These are phyloP conservation scores for Eupithecia tripunctaria DNA, from an alignment of 2,888 invertebrate species.

Conservation along the genomic window DNA sequence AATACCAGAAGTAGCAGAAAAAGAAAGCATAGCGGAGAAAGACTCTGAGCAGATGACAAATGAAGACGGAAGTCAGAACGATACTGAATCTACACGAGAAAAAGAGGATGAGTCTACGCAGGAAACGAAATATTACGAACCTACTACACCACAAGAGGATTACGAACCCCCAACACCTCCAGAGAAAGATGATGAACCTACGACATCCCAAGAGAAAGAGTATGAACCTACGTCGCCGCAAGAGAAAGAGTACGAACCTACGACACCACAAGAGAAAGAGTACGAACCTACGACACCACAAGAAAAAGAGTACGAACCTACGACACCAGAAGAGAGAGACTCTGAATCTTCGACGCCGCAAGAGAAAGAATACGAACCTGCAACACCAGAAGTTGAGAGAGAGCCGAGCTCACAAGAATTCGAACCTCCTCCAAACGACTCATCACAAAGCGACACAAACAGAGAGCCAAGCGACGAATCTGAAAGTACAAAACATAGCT, in stretches of 20 bases:
- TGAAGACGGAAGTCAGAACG: background rate
- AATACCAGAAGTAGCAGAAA: background rate
- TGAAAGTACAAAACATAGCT: constrained; percentile 10
- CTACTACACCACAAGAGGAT: background rate
- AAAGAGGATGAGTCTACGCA: background rate
- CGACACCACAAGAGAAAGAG: background rate
- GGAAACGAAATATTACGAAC: background rate
- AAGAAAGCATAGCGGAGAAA: background rate
- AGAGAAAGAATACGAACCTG: background rate
- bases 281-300: background rate
- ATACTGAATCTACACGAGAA: background rate
- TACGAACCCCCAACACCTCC: background rate
- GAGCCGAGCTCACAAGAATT: background rate
- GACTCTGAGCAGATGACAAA: background rate
- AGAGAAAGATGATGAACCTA: background rate
- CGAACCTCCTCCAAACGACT: constrained; percentile 19
- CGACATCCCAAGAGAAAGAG: background rate
- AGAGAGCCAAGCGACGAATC: constrained; percentile 18
- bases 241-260: background rate
- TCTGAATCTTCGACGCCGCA: background rate
- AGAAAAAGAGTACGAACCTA: background rate
- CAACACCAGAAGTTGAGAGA: background rate
- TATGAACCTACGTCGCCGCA: background rate
- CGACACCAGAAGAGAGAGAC: background rate
- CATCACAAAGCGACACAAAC: constrained; percentile 16